Percentiles rank a stretch among this genome's conserved stretches.
Evolutionary conservation across 2,113 vertebrate genomes (phyloP).

Genomic region (Canis aureus): DNA sequence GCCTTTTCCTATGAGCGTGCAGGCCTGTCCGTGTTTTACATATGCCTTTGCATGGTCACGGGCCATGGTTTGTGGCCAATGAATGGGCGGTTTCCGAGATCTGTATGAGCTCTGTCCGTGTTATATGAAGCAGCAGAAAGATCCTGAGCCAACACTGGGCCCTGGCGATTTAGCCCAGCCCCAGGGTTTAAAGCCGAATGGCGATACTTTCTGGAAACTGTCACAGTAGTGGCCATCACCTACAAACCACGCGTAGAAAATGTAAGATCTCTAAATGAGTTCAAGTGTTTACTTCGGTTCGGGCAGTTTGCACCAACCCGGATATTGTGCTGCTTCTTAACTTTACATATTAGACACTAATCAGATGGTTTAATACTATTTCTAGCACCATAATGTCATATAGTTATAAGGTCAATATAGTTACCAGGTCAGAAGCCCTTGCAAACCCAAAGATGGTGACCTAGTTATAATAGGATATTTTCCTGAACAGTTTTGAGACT

Average conservation of each 20-base stretch:
- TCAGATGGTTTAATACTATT: not conserved
- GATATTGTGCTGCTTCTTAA: not conserved
- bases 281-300: not conserved
- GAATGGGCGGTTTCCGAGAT: not conserved
- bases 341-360: not conserved
- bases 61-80: not conserved
- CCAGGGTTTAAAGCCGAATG: not conserved
- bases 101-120: not conserved
- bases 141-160: not conserved
- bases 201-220: not conserved
- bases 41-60: not conserved
- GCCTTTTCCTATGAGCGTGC: not conserved
- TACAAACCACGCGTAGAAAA: conserved; percentile 18
- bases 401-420: too few relatives aligned
- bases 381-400: not conserved
- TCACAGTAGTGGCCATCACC: not conserved
- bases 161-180: not conserved
- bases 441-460: not conserved
- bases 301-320: not conserved
- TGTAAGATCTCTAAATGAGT: not conserved
- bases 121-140: not conserved
- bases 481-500: not conserved
- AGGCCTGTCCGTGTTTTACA: not conserved
- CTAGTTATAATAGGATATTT: not conserved
- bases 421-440: not conserved